Base-by-base conservation (phyloP, 2,113 vertebrate genomes). In the Atherinomorus stipes region DNA sequence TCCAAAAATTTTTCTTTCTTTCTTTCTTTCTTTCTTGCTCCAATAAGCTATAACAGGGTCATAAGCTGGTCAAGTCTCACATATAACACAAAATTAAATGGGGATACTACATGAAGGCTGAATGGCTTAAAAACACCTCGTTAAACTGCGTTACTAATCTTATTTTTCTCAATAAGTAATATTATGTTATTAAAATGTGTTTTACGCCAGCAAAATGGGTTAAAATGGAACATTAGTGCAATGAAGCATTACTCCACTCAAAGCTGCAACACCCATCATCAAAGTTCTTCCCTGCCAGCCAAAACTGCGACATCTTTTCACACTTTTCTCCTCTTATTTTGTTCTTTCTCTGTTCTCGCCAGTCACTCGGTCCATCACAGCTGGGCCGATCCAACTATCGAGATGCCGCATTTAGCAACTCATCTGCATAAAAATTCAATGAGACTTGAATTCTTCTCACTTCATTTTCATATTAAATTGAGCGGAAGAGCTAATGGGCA, bases 391-490 rank as follows among this genome's bases (percentile, higher is more conserved):
- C 54, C 3, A 38, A 60, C 71, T 63, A 70, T 66, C 2, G n/a
- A 70, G 64, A 64, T 22, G 38, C 83, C 71, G 62, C 81, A 85
- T 90, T 91, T 88, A 91, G 87, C 74, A 81, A 62, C 87, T 85
- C 74, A 79, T 93, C 85, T 88, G 88, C 89, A 92, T 90, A 58
- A 84, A 85, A 83, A 85, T 73, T 81, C 71, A 13, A 88, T 87
- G 68, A 88, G 31, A 38, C 63, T 65, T 26, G 7, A 74, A 85
- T 90, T 88, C 66, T 52, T 72, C 68, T 57, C 51, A 73, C 76
- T 85, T 88, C 70, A 83, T 83, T 89, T 85, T 73, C 50, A 68
- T 60, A 71, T 75, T 74, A 80, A 82, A 85, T 83, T 74, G 79
- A 16, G 47, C 34, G 60, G 45, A 28, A 11, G 19, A 21, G 45